Percentiles rank a stretch among this genome's conserved stretches.
Evolutionary conservation across 2,888 invertebrate species (phyloP).

Genomic region (Melangyna quadrimaculata): DNA sequence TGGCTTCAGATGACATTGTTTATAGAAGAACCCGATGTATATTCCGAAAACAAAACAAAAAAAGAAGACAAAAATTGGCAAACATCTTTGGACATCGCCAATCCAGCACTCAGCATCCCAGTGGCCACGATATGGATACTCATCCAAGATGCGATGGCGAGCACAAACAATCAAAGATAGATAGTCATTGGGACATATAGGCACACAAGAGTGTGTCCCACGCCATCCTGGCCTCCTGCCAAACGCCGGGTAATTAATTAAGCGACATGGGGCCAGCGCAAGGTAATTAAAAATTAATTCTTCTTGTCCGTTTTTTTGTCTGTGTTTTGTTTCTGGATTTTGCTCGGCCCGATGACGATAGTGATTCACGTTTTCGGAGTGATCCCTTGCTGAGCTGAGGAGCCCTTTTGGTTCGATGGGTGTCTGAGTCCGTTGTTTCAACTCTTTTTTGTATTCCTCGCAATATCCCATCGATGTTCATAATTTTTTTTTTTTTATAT

Average conservation of each 20-base stretch:
- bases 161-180: constrained; percentile 65
- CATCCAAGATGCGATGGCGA: constrained; percentile 55
- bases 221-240: constrained; percentile 71
- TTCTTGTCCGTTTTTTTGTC: constrained; percentile 60
- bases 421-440: constrained; percentile 43
- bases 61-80: constrained; percentile 22
- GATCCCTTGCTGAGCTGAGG: constrained; percentile 28
- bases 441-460: constrained; percentile 19
- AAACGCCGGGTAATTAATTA: constrained; percentile 69
- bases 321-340: too few relatives aligned
- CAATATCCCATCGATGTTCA: constrained; percentile 1
- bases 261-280: constrained; percentile 69
- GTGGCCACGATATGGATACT: constrained; percentile 27
- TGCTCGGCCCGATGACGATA: constrained; percentile 5
- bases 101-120: constrained; percentile 20
- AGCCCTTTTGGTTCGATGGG: constrained; percentile 35
- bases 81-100: constrained; percentile 56
- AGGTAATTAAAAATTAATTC: constrained; percentile 71
- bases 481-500: not conserved
- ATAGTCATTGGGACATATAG: constrained; percentile 36
- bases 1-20: constrained; percentile 59
- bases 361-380: not conserved
- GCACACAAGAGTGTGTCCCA: constrained; percentile 63
- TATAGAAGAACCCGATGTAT: constrained; percentile 27
- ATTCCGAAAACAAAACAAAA: not conserved